phyloP scores from a whole-genome alignment of 2,888 invertebrate species.

The Margaritifera margaritifera region DNA sequence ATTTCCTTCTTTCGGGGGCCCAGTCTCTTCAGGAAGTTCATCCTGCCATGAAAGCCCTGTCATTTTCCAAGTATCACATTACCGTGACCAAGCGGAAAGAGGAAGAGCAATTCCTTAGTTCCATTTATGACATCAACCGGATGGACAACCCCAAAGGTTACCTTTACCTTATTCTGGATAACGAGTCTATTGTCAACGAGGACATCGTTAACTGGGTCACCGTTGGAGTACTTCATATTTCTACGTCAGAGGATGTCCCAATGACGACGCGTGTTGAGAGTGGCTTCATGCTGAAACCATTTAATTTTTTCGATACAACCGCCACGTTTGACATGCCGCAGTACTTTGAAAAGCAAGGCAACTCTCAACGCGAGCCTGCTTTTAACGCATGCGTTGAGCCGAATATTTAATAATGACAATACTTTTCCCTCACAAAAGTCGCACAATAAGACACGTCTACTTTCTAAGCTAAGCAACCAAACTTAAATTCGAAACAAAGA shows the following conservation, averaged over 20 bases:
- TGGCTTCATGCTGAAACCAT: conserved; percentile 45
- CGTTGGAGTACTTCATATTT: conserved; percentile 49
- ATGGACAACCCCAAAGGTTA: conserved; percentile 33
- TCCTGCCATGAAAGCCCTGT: conserved; percentile 14
- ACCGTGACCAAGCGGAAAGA: conserved; percentile 17
- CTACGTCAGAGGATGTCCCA: conserved; percentile 52
- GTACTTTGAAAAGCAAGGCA: conserved; percentile 25
- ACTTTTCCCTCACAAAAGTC: too few species aligned
- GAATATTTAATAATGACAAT: conserved; percentile 19
- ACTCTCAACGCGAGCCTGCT: conserved; percentile 26
- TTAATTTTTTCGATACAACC: conserved; percentile 52
- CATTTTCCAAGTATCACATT: conserved; percentile 21
- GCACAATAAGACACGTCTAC: too few species aligned
- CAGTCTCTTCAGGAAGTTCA: conserved; percentile 5
- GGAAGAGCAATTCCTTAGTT: conserved; percentile 13
- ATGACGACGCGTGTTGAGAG: conserved; percentile 50
- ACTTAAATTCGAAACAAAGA: too few species aligned
- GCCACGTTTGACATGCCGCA: conserved; percentile 49
- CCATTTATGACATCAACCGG: conserved; percentile 32
- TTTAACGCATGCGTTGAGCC: conserved; percentile 30
- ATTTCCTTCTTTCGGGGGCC: neutral
- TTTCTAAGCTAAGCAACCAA: too few species aligned
- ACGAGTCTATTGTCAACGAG: conserved; percentile 43
- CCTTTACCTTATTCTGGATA: conserved; percentile 36
- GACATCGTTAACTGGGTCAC: conserved; percentile 52